Percentiles rank a stretch among this genome's conserved stretches.
Conservation (phyloP, 2,888 invertebrate species). For the Trissolcus japonicus region DNA sequence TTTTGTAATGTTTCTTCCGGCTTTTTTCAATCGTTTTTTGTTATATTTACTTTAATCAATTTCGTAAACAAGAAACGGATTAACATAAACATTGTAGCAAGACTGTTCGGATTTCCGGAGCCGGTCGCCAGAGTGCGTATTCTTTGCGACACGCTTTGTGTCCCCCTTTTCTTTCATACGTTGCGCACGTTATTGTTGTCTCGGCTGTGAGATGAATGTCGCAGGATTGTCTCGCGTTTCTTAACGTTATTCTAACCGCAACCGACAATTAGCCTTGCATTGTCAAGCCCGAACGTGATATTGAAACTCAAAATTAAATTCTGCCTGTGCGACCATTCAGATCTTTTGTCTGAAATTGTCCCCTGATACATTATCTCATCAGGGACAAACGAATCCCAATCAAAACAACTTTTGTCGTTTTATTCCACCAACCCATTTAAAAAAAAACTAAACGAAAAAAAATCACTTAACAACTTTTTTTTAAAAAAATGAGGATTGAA, state of each 20-base stretch:
- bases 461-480: neutral
- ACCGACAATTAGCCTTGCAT: constrained; percentile 46
- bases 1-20: too few species aligned
- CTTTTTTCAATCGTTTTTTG: neutral
- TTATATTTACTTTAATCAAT: neutral
- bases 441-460: neutral
- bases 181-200: constrained; percentile 41
- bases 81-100: constrained; percentile 9
- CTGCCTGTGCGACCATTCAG: neutral
- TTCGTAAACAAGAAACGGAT: neutral
- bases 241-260: constrained; percentile 40
- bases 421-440: neutral
- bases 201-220: constrained; percentile 46
- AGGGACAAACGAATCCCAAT: neutral
- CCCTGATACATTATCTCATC: neutral
- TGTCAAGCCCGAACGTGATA: constrained; percentile 36
- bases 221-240: constrained; percentile 49
- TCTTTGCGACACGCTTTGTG: constrained; percentile 37
- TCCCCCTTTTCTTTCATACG: constrained; percentile 27
- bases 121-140: constrained; percentile 13
- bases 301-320: constrained; percentile 43
- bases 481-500: neutral
- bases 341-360: neutral
- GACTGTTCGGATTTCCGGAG: constrained; percentile 40
- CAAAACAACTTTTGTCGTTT: neutral